A percentile compares a stretch with the other conserved stretches of the same genome.
Conservation (phyloP, 2,113 vertebrate genomes). For the Cariama cristata region DNA sequence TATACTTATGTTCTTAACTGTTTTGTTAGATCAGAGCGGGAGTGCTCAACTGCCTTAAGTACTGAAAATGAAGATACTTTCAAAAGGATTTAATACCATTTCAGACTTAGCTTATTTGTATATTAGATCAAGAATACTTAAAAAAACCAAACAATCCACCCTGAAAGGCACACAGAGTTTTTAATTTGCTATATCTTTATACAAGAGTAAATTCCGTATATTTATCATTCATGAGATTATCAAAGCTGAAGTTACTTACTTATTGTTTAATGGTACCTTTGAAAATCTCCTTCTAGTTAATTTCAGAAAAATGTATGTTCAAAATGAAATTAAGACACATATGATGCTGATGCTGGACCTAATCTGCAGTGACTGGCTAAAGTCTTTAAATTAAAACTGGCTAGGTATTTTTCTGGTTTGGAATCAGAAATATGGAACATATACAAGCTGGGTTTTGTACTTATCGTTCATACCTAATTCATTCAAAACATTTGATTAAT, state of each 20-base stretch:
- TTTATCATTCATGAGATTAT: neutral
- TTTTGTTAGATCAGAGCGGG: conserved; percentile 32
- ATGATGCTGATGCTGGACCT: neutral
- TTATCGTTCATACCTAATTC: neutral
- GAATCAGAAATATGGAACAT: neutral
- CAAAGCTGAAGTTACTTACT: neutral
- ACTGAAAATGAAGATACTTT: conserved; percentile 39
- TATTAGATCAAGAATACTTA: conserved; percentile 16
- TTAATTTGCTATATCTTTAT: neutral
- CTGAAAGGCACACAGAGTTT: neutral
- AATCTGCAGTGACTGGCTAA: neutral
- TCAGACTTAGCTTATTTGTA: conserved; percentile 18
- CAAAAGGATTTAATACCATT: conserved; percentile 18
- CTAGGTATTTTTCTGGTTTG: neutral
- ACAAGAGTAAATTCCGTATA: neutral
- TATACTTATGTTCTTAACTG: conserved; percentile 50
- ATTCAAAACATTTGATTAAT: neutral
- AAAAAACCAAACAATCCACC: neutral
- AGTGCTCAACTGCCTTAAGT: conserved; percentile 23
- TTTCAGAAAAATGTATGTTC: neutral
- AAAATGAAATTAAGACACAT: neutral
- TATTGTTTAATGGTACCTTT: neutral
- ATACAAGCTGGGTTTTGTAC: neutral
- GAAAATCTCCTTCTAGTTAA: conserved; percentile 2
- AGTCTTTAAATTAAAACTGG: neutral